These are phyloP conservation scores for Charina bottae DNA, from an alignment of 2,113 vertebrate genomes.

Conservation along the genomic window DNA sequence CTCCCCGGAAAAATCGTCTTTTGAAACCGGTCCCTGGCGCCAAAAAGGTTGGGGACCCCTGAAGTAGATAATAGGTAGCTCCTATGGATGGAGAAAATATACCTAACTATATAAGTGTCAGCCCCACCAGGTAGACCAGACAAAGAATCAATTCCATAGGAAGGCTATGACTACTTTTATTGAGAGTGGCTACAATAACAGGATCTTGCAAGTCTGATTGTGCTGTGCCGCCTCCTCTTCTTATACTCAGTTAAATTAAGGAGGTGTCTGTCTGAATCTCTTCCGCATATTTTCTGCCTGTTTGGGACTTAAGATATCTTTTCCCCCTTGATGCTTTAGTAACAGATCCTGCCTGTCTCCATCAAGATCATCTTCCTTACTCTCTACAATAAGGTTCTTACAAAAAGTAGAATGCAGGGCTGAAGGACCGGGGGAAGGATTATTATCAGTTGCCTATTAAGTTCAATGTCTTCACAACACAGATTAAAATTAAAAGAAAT, in stretches of 20 bases:
- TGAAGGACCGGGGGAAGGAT: neutral
- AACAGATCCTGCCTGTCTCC: neutral
- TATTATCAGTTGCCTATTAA: neutral
- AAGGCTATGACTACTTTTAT: neutral
- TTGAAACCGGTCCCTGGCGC: too few relatives aligned
- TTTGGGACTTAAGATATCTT: neutral
- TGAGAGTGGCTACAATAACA: neutral
- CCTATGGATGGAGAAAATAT: neutral
- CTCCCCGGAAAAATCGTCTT: too few relatives aligned
- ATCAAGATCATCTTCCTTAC: neutral
- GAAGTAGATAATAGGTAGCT: neutral
- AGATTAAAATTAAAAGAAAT: neutral
- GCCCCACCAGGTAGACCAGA: neutral
- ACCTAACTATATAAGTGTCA: neutral
- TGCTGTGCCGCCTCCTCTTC: neutral
- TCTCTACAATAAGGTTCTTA: neutral
- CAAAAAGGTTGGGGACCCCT: too few relatives aligned
- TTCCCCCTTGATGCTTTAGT: neutral
- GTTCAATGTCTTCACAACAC: neutral
- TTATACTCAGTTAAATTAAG: too few relatives aligned
- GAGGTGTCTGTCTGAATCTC: neutral
- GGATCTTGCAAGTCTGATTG: neutral
- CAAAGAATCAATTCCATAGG: neutral
- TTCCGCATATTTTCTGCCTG: neutral
- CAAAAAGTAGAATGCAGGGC: neutral